A percentile compares a stretch with the other conserved stretches of the same genome.
These are phyloP conservation scores for Polyergus mexicanus DNA, from an alignment of 1,140 invertebrate species.

Conservation along the genomic window DNA sequence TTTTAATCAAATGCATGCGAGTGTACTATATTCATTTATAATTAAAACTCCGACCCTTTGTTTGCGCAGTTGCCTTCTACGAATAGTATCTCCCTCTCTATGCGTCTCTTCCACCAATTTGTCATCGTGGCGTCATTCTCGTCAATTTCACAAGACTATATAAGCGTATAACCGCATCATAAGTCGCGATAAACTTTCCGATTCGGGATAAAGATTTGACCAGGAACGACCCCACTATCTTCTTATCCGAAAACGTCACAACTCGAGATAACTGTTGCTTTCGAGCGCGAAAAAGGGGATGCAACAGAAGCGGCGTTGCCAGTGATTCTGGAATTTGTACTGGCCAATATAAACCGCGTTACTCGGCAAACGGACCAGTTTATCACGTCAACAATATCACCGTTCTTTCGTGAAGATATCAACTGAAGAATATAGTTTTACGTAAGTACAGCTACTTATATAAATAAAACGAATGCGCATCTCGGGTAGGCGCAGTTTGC, in stretches of 20 bases:
- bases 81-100: constrained; percentile 25
- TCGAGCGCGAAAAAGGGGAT: neutral
- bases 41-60: neutral
- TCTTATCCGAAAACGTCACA: neutral
- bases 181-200: constrained; percentile 33
- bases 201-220: constrained; percentile 52
- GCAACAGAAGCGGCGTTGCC: neutral
- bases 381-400: constrained; percentile 1
- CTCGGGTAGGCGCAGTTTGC: too few species aligned
- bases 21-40: neutral
- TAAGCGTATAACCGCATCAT: constrained; percentile 6
- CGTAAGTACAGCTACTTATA: constrained; percentile 16
- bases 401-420: neutral
- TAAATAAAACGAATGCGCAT: neutral
- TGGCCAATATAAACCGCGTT: constrained; percentile 20
- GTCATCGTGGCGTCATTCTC: neutral
- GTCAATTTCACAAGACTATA: constrained; percentile 24
- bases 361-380: constrained; percentile 8
- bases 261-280: neutral
- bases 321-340: neutral
- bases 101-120: constrained; percentile 27
- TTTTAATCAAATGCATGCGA: neutral
- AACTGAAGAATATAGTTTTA: neutral
- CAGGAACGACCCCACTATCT: constrained; percentile 61
- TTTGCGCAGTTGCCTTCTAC: constrained; percentile 23